Conservation (phyloP, 23 tunicate species). For the Botrylloides violaceus region DNA sequence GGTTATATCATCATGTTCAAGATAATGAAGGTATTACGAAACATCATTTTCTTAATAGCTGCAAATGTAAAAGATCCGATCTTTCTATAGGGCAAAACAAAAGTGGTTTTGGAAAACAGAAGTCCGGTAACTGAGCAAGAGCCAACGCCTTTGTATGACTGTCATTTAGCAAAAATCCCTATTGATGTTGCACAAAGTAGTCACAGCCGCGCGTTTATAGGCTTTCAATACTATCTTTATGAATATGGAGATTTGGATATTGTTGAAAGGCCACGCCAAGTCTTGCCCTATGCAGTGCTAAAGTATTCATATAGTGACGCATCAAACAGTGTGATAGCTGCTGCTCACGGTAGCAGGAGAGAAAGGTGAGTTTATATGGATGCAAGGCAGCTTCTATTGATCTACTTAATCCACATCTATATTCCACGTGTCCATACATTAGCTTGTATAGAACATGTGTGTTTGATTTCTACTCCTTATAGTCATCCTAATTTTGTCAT, state of each 20-base stretch:
- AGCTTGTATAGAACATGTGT: too few relatives aligned
- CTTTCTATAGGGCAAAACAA: slow-evolving; percentile 59
- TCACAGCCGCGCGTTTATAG: slow-evolving; percentile 49
- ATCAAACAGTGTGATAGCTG: background rate
- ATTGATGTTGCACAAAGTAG: slow-evolving; percentile 49
- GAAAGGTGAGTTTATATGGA: slow-evolving; percentile 52
- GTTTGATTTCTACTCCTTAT: too few relatives aligned
- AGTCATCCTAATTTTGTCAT: too few relatives aligned
- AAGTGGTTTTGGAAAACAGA: slow-evolving; percentile 53
- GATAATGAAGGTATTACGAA: slow-evolving; percentile 45
- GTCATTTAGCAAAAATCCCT: slow-evolving; percentile 49
- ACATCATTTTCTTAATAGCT: background rate
- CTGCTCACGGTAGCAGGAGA: slow-evolving; percentile 24
- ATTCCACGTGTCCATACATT: too few relatives aligned
- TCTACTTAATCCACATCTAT: too few relatives aligned
- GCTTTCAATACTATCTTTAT: slow-evolving; percentile 78
- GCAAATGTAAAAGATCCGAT: background rate
- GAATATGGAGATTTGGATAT: slow-evolving; percentile 86
- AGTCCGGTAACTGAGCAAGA: slow-evolving; percentile 49
- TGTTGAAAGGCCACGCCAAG: slow-evolving; percentile 57
- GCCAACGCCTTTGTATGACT: slow-evolving; percentile 84
- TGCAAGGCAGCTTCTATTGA: too few relatives aligned
- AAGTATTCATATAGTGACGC: slow-evolving; percentile 31
- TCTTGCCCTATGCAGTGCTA: slow-evolving; percentile 62
- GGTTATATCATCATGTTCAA: slow-evolving; percentile 74